phyloP scores from a whole-genome alignment of 2,888 invertebrate genomes.

The Eledona agricola region DNA sequence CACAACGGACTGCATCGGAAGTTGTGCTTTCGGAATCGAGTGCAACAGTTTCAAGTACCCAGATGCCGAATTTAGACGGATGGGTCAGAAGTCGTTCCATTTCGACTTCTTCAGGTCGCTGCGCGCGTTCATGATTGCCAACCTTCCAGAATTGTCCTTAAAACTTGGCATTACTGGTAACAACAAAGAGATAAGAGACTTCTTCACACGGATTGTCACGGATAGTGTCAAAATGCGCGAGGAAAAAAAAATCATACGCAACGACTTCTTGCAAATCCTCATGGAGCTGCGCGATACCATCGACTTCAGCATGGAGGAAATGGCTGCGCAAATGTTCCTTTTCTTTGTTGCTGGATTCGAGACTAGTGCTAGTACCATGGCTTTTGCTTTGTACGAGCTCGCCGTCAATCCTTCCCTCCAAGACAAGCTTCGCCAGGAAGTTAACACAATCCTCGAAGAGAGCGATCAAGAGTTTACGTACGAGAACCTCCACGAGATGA shows the following conservation, averaged over 20 bases:
- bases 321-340: conserved; percentile 66
- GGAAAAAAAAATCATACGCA: conserved; percentile 41
- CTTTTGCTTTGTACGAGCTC: conserved; percentile 66
- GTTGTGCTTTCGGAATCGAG: conserved; percentile 68
- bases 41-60: conserved; percentile 65
- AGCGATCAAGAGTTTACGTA: too few species aligned
- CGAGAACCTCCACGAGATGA: conserved; percentile 62
- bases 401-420: conserved; percentile 62
- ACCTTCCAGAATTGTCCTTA: conserved; percentile 39
- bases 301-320: conserved; percentile 41
- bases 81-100: conserved; percentile 52
- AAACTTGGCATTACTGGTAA: conserved; percentile 36
- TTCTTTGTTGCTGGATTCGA: conserved; percentile 71
- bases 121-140: conserved; percentile 34
- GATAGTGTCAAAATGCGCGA: conserved; percentile 50
- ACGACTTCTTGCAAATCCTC: conserved; percentile 48
- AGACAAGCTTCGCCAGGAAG: conserved; percentile 59
- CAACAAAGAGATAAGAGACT: conserved; percentile 44
- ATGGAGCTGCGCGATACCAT: conserved; percentile 45
- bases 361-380: conserved; percentile 68
- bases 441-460: too few species aligned
- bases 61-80: conserved; percentile 54
- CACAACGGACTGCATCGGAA: conserved; percentile 68
- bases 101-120: conserved; percentile 41
- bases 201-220: conserved; percentile 50